Base-by-base conservation (phyloP, 2,113 vertebrate genomes). In the Apodemus sylvaticus region DNA sequence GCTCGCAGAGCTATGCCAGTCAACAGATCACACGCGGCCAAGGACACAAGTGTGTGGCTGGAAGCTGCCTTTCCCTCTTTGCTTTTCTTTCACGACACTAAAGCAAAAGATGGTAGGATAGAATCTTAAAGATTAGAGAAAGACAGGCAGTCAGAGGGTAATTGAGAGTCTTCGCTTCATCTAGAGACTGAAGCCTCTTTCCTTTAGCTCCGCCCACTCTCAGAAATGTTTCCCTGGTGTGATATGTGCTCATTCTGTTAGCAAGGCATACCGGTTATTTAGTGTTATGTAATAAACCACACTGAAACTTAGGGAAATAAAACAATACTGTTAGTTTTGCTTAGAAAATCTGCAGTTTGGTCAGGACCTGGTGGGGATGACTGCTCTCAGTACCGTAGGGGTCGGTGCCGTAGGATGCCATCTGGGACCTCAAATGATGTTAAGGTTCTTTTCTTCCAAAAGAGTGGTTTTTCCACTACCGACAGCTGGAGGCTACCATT, bases 31-130 rank as follows among this genome's bases (percentile, higher is more conserved):
- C 96, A 96, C 76, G 88, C 34, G 94, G 90, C 68, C 83, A 86
- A 94, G 97, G 87, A 94, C 97, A 92, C 83, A 89, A 87, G 36
- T 92, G 96, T 96, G 78, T 95, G 55, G 51, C 70, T 94, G 74
- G 91, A 93, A 79, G 73, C 13, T 96, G 51, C 9, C 14, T 51
- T 83, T 36, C 68, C 34, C 58, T 85, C 20, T 24, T n/a, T 70
- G 39, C 36, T 62, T 70, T 71, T 64, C 42, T 93, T 93, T 91
- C 91, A 96, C 29, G 86, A 85, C 81, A 96, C 64, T 74, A 91
- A 91, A 97, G 81, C 42, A 92, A 85, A 97, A 91, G 86, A 94
- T 53, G 36, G 68, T 86, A 90, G 74, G 58, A 62, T 36, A 92
- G 48, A n/a, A 68, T 39, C 39, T 70, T 97, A 71, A 78, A 70